Base-by-base conservation (phyloP, 2,888 invertebrate species). In the Dione vanillae region DNA sequence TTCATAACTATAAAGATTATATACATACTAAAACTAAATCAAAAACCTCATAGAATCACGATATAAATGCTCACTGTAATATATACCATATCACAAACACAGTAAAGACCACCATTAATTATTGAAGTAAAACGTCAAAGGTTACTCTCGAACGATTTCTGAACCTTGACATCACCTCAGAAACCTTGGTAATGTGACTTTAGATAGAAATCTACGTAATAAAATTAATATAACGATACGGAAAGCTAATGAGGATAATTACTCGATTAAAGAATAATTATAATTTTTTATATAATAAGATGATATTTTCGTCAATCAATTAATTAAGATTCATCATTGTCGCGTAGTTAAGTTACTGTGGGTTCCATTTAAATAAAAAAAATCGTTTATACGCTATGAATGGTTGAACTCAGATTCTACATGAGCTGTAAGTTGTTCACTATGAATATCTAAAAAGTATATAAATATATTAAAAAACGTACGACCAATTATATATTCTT, bases 121-220 rank as follows among this genome's bases (percentile, higher is more conserved):
- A 41, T 41, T n/a, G 10, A 14, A 35, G 9, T 0, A 9, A 62
- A 49, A 35, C 47, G 62, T 37, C 51, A 62, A 45, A 61, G 45
- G 61, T 61, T 62, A 49, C 45, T 59, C 49, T 40, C 41, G 11
- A 45, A 40, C 58, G 45, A 37, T 68, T 68, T 45, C 52, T 62
- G 35, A 62, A 66, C 70, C 70, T 70, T 70, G 70, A 65, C 43
- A 19, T 52, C 19, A 66, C 65, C 70, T 66, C 45, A 12, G 35
- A 49, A 51, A 65, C 35, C 51, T 27, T 27, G 35, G 58, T 66
- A 58, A 58, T 41, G n/a, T 51, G 14, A 69, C 41, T 52, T 65
- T 12, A 14, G 45, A 41, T 69, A 49, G 20, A 58, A 65, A 58
- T 56, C 58, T 65, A 27, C 19, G 58, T 49, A 51, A 51, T 59